Conservation (phyloP, 2,113 vertebrate species). For the Theropithecus gelada region DNA sequence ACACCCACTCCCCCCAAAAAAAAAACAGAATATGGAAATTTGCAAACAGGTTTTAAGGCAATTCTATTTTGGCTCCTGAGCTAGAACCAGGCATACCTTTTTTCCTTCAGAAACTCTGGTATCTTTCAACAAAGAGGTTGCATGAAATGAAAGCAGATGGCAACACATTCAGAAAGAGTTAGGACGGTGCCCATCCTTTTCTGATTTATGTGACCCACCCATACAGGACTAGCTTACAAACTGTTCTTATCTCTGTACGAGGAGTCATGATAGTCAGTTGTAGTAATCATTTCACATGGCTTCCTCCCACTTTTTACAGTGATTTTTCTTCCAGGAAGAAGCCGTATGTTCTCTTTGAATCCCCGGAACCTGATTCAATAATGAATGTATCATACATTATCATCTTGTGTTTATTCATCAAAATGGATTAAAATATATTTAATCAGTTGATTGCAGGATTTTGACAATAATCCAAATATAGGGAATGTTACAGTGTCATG, state of each 20-base stretch:
- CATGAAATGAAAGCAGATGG: neutral
- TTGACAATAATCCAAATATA: neutral
- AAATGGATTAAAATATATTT: neutral
- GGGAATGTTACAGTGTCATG: neutral
- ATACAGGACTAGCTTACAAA: neutral
- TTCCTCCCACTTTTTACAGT: neutral
- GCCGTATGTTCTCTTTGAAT: neutral
- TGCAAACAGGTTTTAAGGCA: neutral
- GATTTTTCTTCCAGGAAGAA: neutral
- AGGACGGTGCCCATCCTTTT: neutral
- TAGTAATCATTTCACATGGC: neutral
- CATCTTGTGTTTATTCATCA: neutral
- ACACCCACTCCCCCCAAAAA: neutral
- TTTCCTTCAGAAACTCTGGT: neutral
- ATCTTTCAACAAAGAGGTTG: neutral
- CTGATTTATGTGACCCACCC: neutral
- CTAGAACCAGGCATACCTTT: neutral
- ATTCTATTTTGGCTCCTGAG: neutral
- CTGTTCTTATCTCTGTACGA: neutral
- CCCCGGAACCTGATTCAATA: neutral
- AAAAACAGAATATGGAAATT: neutral
- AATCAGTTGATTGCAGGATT: neutral
- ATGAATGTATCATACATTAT: neutral
- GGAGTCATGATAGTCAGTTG: neutral
- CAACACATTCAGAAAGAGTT: neutral